These are phyloP conservation scores for Enoplosus armatus DNA, from an alignment of 2,797 vertebrate genomes.

Conservation along the genomic window DNA sequence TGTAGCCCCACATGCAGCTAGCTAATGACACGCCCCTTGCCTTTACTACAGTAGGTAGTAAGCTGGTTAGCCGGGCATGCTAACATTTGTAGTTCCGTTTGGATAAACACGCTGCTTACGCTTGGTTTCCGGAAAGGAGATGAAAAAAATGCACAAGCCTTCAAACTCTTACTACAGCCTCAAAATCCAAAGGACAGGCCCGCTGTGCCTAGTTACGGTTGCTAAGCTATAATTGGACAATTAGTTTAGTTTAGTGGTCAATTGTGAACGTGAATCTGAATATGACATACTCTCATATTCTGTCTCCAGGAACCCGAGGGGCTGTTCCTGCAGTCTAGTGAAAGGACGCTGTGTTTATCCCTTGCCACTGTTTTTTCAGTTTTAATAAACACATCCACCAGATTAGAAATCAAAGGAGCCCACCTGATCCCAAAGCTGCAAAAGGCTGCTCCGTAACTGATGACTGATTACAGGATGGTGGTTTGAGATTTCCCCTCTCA, in stretches of 20 bases:
- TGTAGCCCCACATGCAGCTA: neutral
- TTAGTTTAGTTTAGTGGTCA: neutral
- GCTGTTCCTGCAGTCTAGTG: too few relatives aligned
- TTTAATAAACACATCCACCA: neutral
- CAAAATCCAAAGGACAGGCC: neutral
- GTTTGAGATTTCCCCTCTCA: constrained; percentile 29
- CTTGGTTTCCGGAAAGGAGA: neutral
- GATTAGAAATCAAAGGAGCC: constrained; percentile 12
- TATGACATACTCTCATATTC: neutral
- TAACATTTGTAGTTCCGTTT: too few relatives aligned
- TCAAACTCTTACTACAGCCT: neutral
- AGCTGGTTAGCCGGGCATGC: too few relatives aligned
- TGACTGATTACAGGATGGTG: constrained; percentile 28
- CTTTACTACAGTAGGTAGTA: too few relatives aligned
- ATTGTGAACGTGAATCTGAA: neutral
- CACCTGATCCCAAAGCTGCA: neutral
- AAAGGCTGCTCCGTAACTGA: neutral
- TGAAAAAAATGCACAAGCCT: neutral
- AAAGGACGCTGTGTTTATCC: neutral
- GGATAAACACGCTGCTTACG: neutral
- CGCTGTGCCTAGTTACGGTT: neutral
- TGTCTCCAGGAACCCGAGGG: neutral
- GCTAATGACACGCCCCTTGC: neutral
- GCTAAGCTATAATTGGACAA: too few relatives aligned
- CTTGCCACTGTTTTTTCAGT: neutral